Conservation (phyloP, 2,113 vertebrate species). For the Canis aureus region DNA sequence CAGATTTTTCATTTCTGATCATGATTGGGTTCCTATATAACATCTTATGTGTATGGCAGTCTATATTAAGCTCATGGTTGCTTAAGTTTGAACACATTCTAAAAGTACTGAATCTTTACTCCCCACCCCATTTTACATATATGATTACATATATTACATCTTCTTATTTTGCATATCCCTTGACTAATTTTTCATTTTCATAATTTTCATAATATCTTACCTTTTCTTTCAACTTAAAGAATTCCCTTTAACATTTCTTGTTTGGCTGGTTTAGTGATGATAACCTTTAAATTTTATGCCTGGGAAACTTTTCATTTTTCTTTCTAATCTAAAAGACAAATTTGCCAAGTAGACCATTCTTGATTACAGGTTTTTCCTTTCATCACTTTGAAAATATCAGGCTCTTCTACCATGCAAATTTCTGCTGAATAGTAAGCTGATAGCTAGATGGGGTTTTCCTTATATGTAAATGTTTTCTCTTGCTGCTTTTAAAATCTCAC, state of each 20-base stretch:
- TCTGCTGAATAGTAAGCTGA: neutral
- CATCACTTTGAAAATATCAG: neutral
- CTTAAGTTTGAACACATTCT: neutral
- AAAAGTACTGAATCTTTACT: neutral
- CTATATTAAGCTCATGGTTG: neutral
- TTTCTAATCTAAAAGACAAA: neutral
- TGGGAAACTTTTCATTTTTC: neutral
- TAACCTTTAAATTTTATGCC: neutral
- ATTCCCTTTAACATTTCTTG: neutral
- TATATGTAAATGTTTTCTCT: neutral
- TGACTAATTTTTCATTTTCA: neutral
- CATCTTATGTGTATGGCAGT: neutral
- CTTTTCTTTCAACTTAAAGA: neutral
- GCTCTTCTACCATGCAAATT: neutral
- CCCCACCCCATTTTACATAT: neutral
- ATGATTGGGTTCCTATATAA: neutral
- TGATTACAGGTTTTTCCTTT: neutral
- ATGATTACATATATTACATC: neutral
- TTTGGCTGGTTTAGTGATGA: neutral
- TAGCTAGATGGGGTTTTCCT: neutral
- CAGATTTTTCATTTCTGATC: neutral
- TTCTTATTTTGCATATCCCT: neutral
- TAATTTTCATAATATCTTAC: neutral
- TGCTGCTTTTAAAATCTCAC: neutral
- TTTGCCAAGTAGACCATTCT: neutral